Base-by-base conservation (phyloP, 2,888 invertebrate genomes). In the Caenorhabditis drosophilae region DNA sequence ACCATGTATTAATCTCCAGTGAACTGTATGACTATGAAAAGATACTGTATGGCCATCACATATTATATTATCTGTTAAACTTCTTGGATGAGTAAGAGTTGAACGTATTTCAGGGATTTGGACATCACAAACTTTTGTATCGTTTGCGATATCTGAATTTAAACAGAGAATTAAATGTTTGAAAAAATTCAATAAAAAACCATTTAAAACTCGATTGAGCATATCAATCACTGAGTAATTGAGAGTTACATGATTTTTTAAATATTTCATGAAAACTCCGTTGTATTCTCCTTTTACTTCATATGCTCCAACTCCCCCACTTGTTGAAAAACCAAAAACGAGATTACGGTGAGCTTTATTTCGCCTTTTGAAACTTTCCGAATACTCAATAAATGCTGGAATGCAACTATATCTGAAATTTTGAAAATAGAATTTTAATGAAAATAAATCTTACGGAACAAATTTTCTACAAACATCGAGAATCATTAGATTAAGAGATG, bases 381-480 rank as follows among this genome's bases (percentile, higher is more conserved):
- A 75, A 20, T 77, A 78, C n/a, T 70, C 56, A 22, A 74, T 66
- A 31, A 76, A 76, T 6, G 58, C 52, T 1, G 55, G 38, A 11
- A 71, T 63, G 2, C 48, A 44, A 4, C 70, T 62, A 45, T 41
- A 56, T 12, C 73, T 76, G 64, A 23, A 61, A 46, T 31, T 31
- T 31, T 31, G 31, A 12, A 31, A 31, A 31, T 31, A 31, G 31
- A 40, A 20, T 6, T 18, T 40, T 36, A 9, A 36, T 36, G 36
- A 9, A 36, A 48, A 54, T 42, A 27, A 46, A 46, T 49, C 73
- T 66, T 53, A 82, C 78, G 82, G 82, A n/a, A 80, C 55, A 41
- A 74, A 77, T 60, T 76, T 76, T 11, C 86, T 71, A 67, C 86
- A 86, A 36, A 85, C 85, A 67, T 86, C 86, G 16, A 86, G 74